phyloP scores from a whole-genome alignment of 2,797 vertebrate genomes.

The Distichodus sexfasciatus region DNA sequence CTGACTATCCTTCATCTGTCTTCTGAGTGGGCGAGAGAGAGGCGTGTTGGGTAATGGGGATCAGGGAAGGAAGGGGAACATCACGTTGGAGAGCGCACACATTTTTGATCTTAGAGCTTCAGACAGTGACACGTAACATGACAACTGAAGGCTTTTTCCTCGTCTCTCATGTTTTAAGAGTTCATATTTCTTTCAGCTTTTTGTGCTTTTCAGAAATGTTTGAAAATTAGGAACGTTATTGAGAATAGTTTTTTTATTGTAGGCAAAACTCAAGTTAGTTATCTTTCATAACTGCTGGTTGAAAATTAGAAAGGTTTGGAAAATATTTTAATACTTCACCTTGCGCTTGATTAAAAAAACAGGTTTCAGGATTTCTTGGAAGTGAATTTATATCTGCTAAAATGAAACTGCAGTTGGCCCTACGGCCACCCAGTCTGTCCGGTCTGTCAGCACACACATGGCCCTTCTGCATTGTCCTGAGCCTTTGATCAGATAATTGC shows the following conservation, averaged over 20 bases:
- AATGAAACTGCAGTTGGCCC: conserved; percentile 40
- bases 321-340: too few relatives aligned
- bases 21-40: background rate
- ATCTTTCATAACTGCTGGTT: too few relatives aligned
- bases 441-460: conserved; percentile 63
- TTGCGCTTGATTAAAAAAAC: too few relatives aligned
- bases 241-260: too few relatives aligned
- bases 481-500: conserved; percentile 81
- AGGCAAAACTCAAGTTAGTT: too few relatives aligned
- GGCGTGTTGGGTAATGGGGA: conserved; percentile 6
- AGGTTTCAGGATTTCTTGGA: background rate
- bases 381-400: background rate
- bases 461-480: conserved; percentile 57
- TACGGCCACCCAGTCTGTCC: conserved; percentile 37
- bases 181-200: too few relatives aligned
- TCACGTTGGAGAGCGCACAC: background rate
- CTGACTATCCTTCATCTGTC: conserved; percentile 20
- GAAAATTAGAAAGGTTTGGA: too few relatives aligned
- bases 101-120: background rate
- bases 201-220: too few relatives aligned
- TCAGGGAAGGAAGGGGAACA: background rate
- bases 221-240: too few relatives aligned
- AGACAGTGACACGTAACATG: background rate
- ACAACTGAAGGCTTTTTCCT: background rate
- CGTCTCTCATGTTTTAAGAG: background rate